Evolutionary conservation across 2,113 vertebrate genomes (phyloP).

Genomic region (Butastur rufipennis): DNA sequence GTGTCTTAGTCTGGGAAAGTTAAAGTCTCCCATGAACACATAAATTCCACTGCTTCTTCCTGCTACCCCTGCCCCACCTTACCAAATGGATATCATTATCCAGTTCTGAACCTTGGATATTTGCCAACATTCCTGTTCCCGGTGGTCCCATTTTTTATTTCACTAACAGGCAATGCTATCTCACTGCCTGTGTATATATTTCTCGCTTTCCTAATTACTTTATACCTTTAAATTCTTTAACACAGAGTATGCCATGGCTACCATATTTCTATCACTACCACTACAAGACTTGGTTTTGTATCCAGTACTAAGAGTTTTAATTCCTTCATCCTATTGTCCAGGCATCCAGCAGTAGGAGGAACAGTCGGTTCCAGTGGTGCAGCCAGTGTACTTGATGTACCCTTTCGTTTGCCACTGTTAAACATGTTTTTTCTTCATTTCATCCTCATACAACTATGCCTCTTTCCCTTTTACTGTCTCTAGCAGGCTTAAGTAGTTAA

Average conservation of each 20-base stretch:
- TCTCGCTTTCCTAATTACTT: neutral
- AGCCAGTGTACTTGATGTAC: neutral
- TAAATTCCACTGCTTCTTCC: neutral
- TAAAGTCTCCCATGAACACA: neutral
- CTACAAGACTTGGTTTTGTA: neutral
- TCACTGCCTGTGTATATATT: neutral
- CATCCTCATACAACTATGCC: neutral
- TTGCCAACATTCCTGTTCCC: neutral
- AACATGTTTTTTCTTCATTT: neutral
- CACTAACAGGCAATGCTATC: neutral
- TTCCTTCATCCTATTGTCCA: neutral
- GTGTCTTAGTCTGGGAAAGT: neutral
- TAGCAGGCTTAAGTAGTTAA: neutral
- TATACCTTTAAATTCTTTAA: neutral
- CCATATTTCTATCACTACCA: neutral
- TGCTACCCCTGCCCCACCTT: neutral
- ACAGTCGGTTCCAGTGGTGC: neutral
- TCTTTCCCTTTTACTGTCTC: neutral
- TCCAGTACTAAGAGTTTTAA: neutral
- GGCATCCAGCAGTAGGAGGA: neutral
- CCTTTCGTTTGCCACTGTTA: neutral
- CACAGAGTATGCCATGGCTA: neutral
- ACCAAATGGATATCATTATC: neutral
- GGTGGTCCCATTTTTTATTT: neutral
- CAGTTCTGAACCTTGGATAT: neutral